phyloP scores from a whole-genome alignment of 2,113 vertebrate species.

The Coturnix japonica region DNA sequence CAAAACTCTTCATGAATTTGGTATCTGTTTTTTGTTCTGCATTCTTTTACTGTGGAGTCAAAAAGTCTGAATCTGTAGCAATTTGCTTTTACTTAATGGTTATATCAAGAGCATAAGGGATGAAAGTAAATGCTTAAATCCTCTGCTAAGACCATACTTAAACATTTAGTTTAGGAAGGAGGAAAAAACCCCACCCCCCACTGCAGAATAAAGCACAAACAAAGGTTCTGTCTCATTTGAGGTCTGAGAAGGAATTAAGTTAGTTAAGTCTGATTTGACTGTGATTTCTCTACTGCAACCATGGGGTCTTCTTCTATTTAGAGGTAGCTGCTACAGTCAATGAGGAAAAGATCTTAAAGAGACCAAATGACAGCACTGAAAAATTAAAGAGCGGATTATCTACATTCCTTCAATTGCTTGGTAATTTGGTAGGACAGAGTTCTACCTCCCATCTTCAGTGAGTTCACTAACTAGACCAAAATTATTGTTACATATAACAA shows the following conservation, averaged over 20 bases:
- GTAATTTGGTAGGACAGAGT: neutral
- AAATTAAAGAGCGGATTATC: neutral
- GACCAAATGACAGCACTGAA: neutral
- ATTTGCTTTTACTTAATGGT: neutral
- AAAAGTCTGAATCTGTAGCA: neutral
- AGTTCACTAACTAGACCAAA: too few species aligned
- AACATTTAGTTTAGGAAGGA: neutral
- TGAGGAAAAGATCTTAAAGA: neutral
- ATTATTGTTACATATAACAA: too few species aligned
- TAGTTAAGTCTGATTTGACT: neutral
- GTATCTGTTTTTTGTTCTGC: neutral
- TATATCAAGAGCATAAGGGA: neutral
- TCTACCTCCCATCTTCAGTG: neutral
- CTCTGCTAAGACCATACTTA: neutral
- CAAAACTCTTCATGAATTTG: neutral
- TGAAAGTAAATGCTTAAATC: neutral
- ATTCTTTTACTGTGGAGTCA: neutral
- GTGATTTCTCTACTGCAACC: neutral
- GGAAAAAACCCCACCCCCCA: neutral
- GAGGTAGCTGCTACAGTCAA: neutral
- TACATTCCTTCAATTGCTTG: neutral
- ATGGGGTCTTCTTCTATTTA: neutral
- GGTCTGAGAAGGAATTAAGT: neutral
- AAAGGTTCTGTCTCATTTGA: neutral
- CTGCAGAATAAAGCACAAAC: neutral